Evolutionary conservation across 2,797 vertebrate genomes (phyloP).

Genomic region (Pyrocephalus nanus): DNA sequence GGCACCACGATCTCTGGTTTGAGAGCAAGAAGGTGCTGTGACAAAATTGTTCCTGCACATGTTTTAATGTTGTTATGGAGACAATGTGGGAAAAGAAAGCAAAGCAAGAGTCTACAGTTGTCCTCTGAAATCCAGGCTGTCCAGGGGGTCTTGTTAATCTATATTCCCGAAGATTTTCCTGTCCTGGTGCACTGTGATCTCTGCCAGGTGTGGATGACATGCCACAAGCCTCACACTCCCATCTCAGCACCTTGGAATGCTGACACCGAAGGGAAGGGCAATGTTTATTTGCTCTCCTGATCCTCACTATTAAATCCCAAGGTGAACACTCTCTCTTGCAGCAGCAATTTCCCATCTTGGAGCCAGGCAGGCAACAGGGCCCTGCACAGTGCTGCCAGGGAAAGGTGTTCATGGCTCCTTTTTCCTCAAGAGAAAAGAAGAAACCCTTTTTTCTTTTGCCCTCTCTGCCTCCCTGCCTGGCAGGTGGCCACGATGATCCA

Average conservation of each 20-base stretch:
- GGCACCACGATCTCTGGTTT: neutral
- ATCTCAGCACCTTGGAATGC: neutral
- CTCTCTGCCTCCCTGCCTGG: neutral
- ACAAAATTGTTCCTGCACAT: neutral
- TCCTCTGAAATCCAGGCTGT: neutral
- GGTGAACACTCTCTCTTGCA: neutral
- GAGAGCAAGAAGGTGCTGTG: neutral
- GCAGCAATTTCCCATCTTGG: neutral
- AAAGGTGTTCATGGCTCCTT: neutral
- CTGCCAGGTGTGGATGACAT: neutral
- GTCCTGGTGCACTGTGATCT: neutral
- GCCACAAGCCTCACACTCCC: neutral
- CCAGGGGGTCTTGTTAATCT: too few species aligned
- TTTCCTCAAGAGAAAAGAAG: neutral
- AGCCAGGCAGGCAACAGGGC: neutral
- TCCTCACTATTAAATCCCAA: accelerated
- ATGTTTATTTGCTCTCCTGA: neutral
- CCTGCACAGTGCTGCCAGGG: neutral
- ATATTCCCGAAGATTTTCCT: neutral
- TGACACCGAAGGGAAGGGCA: neutral
- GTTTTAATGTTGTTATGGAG: neutral
- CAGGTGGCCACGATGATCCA: neutral
- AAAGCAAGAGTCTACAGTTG: neutral
- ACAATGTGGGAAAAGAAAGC: accelerated
- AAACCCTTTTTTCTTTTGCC: neutral